Evolutionary conservation across 2,888 invertebrate species (phyloP).

Genomic region (Ramazzottius varieornatus): DNA sequence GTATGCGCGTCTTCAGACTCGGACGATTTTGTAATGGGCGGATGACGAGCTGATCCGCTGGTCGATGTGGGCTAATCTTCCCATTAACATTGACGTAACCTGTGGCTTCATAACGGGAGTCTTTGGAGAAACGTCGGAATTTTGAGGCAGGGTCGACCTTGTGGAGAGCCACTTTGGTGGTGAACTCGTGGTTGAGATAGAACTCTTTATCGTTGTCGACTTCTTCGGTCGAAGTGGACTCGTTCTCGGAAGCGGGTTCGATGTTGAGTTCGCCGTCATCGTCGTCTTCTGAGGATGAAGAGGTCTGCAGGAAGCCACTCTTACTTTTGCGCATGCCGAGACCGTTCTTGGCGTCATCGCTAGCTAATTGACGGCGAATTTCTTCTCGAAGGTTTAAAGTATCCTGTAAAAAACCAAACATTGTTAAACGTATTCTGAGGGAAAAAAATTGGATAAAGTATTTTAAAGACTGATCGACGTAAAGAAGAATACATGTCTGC

Average conservation of each 20-base stretch:
- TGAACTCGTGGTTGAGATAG: not conserved
- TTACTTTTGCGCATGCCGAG: slow-evolving; percentile 4
- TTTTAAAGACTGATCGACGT: no score
- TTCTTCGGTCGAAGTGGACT: not conserved
- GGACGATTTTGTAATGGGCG: slow-evolving; percentile 5
- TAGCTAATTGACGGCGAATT: slow-evolving; percentile 54
- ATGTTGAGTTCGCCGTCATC: not conserved
- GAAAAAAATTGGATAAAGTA: not conserved
- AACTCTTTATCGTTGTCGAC: not conserved
- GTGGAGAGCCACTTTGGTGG: not conserved
- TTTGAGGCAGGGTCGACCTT: not conserved
- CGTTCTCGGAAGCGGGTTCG: not conserved
- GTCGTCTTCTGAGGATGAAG: slow-evolving; percentile 5
- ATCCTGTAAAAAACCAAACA: slow-evolving; percentile 27
- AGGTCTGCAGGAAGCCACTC: not conserved
- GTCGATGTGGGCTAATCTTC: not conserved
- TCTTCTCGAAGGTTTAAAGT: slow-evolving; percentile 73
- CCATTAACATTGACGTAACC: not conserved
- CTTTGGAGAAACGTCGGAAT: not conserved
- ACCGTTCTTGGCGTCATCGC: slow-evolving; percentile 16
- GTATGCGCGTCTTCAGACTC: slow-evolving; percentile 13
- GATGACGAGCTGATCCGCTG: not conserved
- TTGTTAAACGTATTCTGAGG: not conserved
- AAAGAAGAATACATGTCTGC: no score
- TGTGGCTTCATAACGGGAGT: not conserved